phyloP scores from a whole-genome alignment of 2,888 invertebrate genomes.

The Thalpophila matura region DNA sequence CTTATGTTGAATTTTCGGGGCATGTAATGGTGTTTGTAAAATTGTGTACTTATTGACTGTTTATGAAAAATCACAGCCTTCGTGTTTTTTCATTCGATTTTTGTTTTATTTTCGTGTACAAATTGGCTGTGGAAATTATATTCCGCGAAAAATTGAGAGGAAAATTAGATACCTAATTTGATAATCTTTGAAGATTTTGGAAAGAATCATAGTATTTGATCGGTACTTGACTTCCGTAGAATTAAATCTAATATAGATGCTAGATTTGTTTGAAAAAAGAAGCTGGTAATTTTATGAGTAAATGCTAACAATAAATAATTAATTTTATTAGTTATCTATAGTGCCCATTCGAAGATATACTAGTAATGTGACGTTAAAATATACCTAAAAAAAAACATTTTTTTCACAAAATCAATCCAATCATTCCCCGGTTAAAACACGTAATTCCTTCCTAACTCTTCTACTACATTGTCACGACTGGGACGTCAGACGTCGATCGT shows the following conservation, averaged over 20 bases:
- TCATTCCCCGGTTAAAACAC: neutral
- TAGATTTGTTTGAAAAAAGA: too few relatives aligned
- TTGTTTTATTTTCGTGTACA: constrained; percentile 6
- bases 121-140: neutral
- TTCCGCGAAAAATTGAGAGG: neutral
- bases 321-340: too few relatives aligned
- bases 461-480: constrained; percentile 11
- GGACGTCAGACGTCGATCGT: constrained; percentile 19
- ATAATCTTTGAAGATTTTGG: neutral
- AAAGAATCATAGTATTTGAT: neutral
- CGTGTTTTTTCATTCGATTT: neutral
- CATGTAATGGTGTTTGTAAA: constrained; percentile 29
- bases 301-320: too few relatives aligned
- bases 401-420: too few relatives aligned
- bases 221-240: too few relatives aligned
- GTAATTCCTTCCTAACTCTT: constrained; percentile 1
- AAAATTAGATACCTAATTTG: neutral
- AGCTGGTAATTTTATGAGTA: too few relatives aligned
- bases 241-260: too few relatives aligned
- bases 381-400: too few relatives aligned
- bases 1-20: constrained; percentile 20
- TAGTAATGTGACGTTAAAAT: too few relatives aligned
- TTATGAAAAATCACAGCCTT: constrained; percentile 22
- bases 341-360: too few relatives aligned
- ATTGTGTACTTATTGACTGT: constrained; percentile 9